Base-by-base conservation (phyloP, 2,888 invertebrate species). In the Smittia sp. region DNA sequence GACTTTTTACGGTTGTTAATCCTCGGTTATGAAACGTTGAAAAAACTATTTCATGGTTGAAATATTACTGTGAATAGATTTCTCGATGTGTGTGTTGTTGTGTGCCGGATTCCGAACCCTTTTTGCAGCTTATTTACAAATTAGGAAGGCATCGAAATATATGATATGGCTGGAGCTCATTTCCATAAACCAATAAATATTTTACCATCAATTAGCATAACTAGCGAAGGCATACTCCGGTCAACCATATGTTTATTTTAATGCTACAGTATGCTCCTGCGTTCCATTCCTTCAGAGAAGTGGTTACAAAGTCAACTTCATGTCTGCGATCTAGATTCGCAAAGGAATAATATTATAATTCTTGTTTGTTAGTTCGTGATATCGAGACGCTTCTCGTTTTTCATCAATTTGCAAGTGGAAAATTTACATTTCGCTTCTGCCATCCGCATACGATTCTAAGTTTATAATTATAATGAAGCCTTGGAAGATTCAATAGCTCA, bases 141-240 rank as follows among this genome's bases (percentile, higher is more conserved):
- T 58, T 6, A 58, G 6, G 69, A 69, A 54, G 69, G 27, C 63
- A 63, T 63, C 63, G 63, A 63, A 27, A 63, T 63, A 63, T 25
- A 63, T 27, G 25, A 27, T 6, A 52, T 27, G 25, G 27, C 18
- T 15, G 27, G 13, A 62, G 18, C 72, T 72, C n/a, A 72, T 72
- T 72, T 72, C 7, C 32, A 72, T 72, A 72, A 72, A 62, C 72
- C 72, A 72, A 72, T 72, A 72, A 72, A 72, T 72, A 72, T 62
- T 54, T 70, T 72, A 58, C 15, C 72, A 72, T 72, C 72, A 72
- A 72, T 72, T 62, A 72, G 52, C 72, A 72, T 72, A 72, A 72
- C 18, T 70, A 70, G 54, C 54, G 54, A 24, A 24, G 25, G 63
- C 63, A 63, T 63, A 32, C 18, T 39, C 13, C 54, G 72, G 72